Base-by-base conservation (phyloP, 2,888 invertebrate species). In the Morpho achilles region DNA sequence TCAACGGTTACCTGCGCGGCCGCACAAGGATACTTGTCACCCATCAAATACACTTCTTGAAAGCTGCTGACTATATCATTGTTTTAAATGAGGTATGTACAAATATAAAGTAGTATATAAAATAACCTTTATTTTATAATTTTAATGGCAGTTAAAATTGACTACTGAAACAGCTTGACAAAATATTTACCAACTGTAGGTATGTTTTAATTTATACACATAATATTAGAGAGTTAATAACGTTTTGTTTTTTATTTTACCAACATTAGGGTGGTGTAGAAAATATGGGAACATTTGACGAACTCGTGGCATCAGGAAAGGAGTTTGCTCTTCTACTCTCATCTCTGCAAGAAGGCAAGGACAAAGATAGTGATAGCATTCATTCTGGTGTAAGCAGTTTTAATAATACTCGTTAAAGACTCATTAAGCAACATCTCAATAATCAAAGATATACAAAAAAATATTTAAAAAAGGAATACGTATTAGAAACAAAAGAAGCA, bases 41-140 rank as follows among this genome's bases (percentile, higher is more conserved):
- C 0, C 97, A 97, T 87, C 97, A 97, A 79, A 91, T 96, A n/a
- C 96, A 97, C 73, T 95, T 95, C 77, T 83, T 95, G 8, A 93
- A 93, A 65, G 87, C 92, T 53, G 94, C 93, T 0, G 93, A 94
- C 71, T 89, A 89, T 43, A 94, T 95, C 50, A 80, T 95, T 50
- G 91, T 95, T 53, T 74, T 96, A 40, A 87, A 84, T 68, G 84
- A 89, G 77, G 89, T 82, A 63, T 46, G 58, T 47, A 32, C n/a
- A 43, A 16, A 16, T 32, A 32, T 32, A 3, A 32, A 3, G 32
- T 32, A 2, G 32, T 5, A 32, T 32, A 32, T 32, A 32, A 32
- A 32, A 32, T 32, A 3, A 32, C 16, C n/a, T 46, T 4, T n/a
- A n/a, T n/a, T n/a, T n/a, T n/a, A n/a, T n/a, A n/a, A n/a, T n/a